Evolutionary conservation across 2,888 invertebrate species (phyloP).

Genomic region (Atherix ibis): DNA sequence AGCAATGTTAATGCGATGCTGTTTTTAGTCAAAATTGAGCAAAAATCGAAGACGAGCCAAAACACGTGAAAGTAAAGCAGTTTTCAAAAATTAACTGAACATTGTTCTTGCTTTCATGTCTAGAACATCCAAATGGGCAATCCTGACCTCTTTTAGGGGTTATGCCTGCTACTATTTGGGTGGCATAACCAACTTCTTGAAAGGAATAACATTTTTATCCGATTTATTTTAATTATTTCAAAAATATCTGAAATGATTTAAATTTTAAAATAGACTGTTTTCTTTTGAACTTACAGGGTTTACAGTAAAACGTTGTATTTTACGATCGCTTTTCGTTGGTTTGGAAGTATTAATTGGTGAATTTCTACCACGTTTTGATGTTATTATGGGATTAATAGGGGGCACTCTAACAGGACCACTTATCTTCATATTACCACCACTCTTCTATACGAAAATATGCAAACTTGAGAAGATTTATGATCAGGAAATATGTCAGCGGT

Average conservation of each 20-base stretch:
- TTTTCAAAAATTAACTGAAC: too few relatives aligned
- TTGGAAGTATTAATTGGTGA: conserved; percentile 63
- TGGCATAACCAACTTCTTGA: too few relatives aligned
- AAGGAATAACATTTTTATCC: too few relatives aligned
- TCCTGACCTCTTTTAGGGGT: too few relatives aligned
- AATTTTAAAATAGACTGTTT: too few relatives aligned
- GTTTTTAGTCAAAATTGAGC: too few relatives aligned
- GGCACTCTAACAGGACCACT: conserved; percentile 70
- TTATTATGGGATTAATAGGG: conserved; percentile 73
- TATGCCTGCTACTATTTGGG: too few relatives aligned
- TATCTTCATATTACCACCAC: conserved; percentile 68
- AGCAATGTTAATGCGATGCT: too few relatives aligned
- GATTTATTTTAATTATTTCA: conserved; percentile 2
- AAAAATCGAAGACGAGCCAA: too few relatives aligned
- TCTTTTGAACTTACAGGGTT: conserved; percentile 63
- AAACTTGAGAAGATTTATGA: conserved; percentile 33
- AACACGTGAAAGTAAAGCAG: too few relatives aligned
- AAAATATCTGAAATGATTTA: background rate
- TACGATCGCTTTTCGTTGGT: conserved; percentile 53
- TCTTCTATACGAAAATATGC: conserved; percentile 58
- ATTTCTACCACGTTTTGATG: conserved; percentile 68
- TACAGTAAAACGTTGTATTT: conserved; percentile 50
- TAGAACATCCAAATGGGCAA: too few relatives aligned
- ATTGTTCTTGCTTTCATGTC: too few relatives aligned
- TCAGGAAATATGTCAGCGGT: conserved; percentile 5